phyloP scores from a whole-genome alignment of 2,113 vertebrate genomes.

The Rhombomys opimus region DNA sequence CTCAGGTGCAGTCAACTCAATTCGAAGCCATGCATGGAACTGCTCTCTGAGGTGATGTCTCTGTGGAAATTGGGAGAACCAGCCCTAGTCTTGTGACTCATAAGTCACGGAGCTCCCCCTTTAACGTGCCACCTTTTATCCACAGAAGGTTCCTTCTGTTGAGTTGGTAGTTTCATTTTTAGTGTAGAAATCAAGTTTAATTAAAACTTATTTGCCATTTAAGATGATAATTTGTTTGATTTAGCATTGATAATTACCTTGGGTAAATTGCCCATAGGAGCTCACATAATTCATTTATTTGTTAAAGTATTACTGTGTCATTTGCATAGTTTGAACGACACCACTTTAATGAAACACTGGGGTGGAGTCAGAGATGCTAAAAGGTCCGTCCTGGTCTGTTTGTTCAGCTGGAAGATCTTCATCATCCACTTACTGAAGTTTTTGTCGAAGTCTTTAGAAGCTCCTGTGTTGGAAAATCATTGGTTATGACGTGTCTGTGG shows the following conservation, averaged over 20 bases:
- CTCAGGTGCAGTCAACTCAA: neutral
- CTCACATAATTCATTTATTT: conserved; percentile 78
- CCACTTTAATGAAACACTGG: conserved; percentile 74
- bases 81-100: conserved; percentile 12
- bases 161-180: conserved; percentile 76
- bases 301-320: conserved; percentile 73
- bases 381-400: conserved; percentile 36
- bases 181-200: conserved; percentile 81
- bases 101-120: neutral
- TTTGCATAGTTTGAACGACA: conserved; percentile 76
- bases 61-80: neutral
- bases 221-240: conserved; percentile 84
- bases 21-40: neutral
- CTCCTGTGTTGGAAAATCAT: conserved; percentile 59
- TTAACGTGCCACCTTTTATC: conserved; percentile 44
- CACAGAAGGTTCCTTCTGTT: conserved; percentile 46
- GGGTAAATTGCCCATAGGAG: conserved; percentile 82
- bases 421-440: conserved; percentile 52
- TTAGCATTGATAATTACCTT: conserved; percentile 84
- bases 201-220: conserved; percentile 84
- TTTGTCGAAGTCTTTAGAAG: conserved; percentile 61
- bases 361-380: conserved; percentile 59
- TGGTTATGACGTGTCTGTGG: conserved; percentile 23
- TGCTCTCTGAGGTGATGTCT: neutral
- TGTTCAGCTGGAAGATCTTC: conserved; percentile 66